Evolutionary conservation across 2,888 invertebrate species (phyloP), one percentile per base, ranked within the genome.

Genomic region (Drosophila neonasuta): DNA sequence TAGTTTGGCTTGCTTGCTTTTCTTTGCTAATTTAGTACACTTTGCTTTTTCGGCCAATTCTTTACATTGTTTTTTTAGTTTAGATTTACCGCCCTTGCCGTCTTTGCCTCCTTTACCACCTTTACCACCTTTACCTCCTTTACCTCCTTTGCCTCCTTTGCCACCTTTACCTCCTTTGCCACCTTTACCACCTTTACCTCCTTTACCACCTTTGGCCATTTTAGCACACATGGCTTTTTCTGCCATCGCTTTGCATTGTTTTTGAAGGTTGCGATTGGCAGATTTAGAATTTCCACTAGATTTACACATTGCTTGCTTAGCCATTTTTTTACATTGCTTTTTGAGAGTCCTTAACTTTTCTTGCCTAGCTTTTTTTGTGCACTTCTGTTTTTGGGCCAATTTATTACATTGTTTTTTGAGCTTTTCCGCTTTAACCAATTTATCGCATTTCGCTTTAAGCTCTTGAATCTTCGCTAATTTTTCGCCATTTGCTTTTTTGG

Each of bases 51-150:
- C 7, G 7, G 59, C 36, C 46, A 56, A 3, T 30, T 24, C 24
- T 0, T 46, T 46, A 13, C 71, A 66, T 10, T 55, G 48, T n/a
- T 67, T 46, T n/a, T 49, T 64, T 0, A 57, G 17, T n/a, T 49
- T 44, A 2, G 17, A 20, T 3, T 20, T 20, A 20, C 20, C 20
- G 20, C 3, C 20, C 20, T 20, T 20, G 20, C 20, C 4, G n/a
- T 11, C 44, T 44, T 20, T 20, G 20, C 20, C 20, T 13, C 13
- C 13, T 13, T 13, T 13, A 13, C 13, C 13, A 4, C 20, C 34
- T 32, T 32, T 32, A 10, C 32, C 9, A 0, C 5, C 34, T 34
- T 34, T 34, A 5, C 36, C 34, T 0, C 34, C 34, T 34, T 34
- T 34, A 1, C 34, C 34, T 1, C 34, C 34, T 36, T 36, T 36